Evolutionary conservation across 2,888 invertebrate genomes (phyloP), one percentile per base, ranked within the genome.

Genomic region (Neuroscelio doddi): DNA sequence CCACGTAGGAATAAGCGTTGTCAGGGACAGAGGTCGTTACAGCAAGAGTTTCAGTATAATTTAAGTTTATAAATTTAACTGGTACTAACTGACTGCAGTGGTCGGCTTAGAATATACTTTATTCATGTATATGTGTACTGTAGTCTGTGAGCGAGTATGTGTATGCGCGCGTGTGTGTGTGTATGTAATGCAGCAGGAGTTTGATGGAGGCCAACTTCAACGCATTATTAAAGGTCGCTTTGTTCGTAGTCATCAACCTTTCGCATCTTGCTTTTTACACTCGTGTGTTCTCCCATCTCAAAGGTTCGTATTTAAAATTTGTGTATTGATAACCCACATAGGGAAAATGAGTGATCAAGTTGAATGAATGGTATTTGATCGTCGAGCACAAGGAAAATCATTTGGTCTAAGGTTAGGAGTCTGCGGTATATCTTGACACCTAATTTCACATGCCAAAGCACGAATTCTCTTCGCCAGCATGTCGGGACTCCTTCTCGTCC

Each of bases 361-460:
- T n/a, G n/a, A 3, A 21, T 21, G 21, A 21, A 21, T 3, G 21
- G 3, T 21, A 52, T 52, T 46, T 36, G 52, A 59, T 47, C 47
- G 47, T 1, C 30, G 29, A 29, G 34, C 30, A 52, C 41, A 52
- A 44, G 34, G 42, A 51, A n/a, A 49, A 44, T 44, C 47, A 10
- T 10, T 24, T 3, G 5, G 5, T n/a, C 21, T 3, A 21, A 21
- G 21, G 55, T 29, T 56, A 47, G 47, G 55, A n/a, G n/a, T n/a
- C n/a, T n/a, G n/a, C n/a, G n/a, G n/a, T n/a, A n/a, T n/a, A n/a
- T n/a, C n/a, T n/a, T n/a, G n/a, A n/a, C n/a, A n/a, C n/a, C n/a
- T 59, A 51, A 65, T 65, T 59, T 65, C 55, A 52, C 51, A 65
- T 65, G 64, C 64, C 49, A 44, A 65, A 65, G 64, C 56, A 61